A percentile compares a stretch with the other conserved stretches of the same genome.
Evolutionary conservation across 2,113 vertebrate genomes (phyloP).

Genomic region (Picathartes gymnocephalus): DNA sequence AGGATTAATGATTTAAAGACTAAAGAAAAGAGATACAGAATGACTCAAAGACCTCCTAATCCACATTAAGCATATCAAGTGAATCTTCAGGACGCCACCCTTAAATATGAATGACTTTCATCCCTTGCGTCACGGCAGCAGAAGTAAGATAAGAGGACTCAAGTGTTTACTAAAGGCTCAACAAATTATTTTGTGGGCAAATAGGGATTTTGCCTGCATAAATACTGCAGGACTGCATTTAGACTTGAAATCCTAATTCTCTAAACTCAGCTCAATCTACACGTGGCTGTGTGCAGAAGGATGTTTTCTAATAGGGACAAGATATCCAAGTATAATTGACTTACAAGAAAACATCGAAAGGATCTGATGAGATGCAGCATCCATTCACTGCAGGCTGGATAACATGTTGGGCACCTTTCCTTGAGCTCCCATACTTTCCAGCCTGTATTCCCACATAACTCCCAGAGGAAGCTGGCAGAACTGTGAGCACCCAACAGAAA

Average conservation of each 20-base stretch:
- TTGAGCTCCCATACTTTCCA: background rate
- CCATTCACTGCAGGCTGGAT: background rate
- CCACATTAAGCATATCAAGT: background rate
- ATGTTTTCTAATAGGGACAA: background rate
- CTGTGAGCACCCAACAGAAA: background rate
- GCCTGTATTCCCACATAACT: background rate
- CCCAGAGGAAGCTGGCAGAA: background rate
- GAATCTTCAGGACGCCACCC: background rate
- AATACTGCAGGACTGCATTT: background rate
- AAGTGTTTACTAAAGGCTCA: background rate
- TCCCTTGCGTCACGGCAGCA: accelerated
- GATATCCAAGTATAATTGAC: background rate
- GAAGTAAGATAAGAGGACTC: background rate
- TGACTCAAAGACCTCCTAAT: slow-evolving; percentile 11
- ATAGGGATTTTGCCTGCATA: background rate
- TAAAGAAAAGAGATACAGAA: background rate
- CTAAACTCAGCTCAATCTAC: background rate
- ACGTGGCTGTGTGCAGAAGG: background rate
- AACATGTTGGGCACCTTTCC: background rate
- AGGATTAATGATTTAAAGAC: slow-evolving; percentile 16
- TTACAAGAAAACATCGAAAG: background rate
- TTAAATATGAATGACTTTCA: background rate
- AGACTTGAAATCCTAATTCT: background rate
- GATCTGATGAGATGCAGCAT: background rate
- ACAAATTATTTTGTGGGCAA: background rate